These are phyloP conservation scores for Heliconius melpomene DNA, from an alignment of 1,140 invertebrate genomes.

Conservation along the genomic window DNA sequence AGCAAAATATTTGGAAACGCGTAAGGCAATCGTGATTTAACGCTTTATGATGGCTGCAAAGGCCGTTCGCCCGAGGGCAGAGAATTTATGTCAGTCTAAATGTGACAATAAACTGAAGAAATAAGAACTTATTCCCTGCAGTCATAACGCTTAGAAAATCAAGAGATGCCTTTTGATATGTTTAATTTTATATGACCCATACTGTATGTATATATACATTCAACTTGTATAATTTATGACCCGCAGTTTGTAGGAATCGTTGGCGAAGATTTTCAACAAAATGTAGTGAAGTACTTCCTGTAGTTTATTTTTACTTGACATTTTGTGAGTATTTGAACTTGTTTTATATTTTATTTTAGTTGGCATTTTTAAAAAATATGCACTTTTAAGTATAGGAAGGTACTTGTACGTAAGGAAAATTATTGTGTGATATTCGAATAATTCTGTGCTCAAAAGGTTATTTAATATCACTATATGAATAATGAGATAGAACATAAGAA, in stretches of 20 bases:
- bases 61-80: constrained; percentile 52
- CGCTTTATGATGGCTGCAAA: constrained; percentile 55
- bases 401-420: neutral
- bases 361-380: neutral
- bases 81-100: constrained; percentile 58
- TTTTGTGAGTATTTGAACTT: constrained; percentile 13
- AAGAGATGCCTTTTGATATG: constrained; percentile 41
- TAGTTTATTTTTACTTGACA: constrained; percentile 16
- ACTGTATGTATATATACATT: neutral
- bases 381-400: neutral
- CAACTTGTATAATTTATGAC: constrained; percentile 11
- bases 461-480: no score
- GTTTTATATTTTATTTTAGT: constrained; percentile 11
- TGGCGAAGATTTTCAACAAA: constrained; percentile 14
- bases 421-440: neutral
- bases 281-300: constrained; percentile 14
- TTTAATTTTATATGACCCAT: constrained; percentile 38
- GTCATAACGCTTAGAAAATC: constrained; percentile 50
- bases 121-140: constrained; percentile 51
- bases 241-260: constrained; percentile 10
- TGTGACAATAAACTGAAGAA: constrained; percentile 58
- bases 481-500: no score
- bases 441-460: neutral
- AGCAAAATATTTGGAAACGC: constrained; percentile 48
- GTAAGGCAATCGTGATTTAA: constrained; percentile 58